Conservation (phyloP, 1,140 invertebrate species). For the Drosophila chauvacae region DNA sequence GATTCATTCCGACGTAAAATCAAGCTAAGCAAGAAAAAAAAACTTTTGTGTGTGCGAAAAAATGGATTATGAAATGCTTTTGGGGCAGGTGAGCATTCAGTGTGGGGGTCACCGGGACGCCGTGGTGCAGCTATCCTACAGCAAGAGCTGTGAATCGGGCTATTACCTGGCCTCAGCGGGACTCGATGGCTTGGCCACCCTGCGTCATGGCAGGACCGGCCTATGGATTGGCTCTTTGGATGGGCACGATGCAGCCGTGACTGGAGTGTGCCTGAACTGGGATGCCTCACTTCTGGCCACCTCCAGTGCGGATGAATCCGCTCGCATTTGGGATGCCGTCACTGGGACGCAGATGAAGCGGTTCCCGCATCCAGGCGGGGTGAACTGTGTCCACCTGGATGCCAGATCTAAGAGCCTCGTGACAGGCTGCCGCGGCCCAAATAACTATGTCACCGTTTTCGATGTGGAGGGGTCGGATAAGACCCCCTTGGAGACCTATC, state of each 20-base stretch:
- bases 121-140: slow-evolving; percentile 97
- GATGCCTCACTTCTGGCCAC: slow-evolving; percentile 95
- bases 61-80: slow-evolving; percentile 2
- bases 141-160: slow-evolving; percentile 93
- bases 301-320: slow-evolving; percentile 97
- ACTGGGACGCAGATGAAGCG: slow-evolving; percentile 94
- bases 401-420: slow-evolving; percentile 86
- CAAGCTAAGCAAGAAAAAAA: fast-evolving
- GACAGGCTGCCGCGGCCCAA: slow-evolving; percentile 86
- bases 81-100: slow-evolving; percentile 86
- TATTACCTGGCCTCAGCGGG: slow-evolving; percentile 95
- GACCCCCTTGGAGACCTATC: slow-evolving; percentile 57
- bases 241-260: slow-evolving; percentile 97
- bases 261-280: slow-evolving; percentile 96
- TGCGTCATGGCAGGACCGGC: slow-evolving; percentile 97
- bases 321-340: slow-evolving; percentile 97
- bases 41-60: not conserved
- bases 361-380: slow-evolving; percentile 96
- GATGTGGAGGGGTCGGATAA: slow-evolving; percentile 92
- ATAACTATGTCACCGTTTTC: slow-evolving; percentile 92
- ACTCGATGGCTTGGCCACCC: slow-evolving; percentile 98
- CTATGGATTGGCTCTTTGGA: slow-evolving; percentile 98
- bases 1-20: not conserved
- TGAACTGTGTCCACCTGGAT: slow-evolving; percentile 96
- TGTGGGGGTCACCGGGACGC: slow-evolving; percentile 97